phyloP scores from a whole-genome alignment of 1,140 invertebrate genomes.

The Popillia japonica region DNA sequence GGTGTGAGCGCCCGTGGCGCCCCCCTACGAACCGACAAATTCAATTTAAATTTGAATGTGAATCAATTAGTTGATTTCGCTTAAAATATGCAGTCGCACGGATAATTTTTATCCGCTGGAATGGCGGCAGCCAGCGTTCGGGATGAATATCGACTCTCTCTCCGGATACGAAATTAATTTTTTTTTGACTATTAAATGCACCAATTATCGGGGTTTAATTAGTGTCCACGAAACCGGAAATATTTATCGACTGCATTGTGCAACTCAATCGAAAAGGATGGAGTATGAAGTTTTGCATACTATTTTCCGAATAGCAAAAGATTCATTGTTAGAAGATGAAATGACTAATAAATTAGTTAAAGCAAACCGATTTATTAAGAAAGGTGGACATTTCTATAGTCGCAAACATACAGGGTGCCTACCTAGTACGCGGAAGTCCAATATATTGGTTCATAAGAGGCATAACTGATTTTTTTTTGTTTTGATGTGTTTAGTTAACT shows the following conservation, averaged over 20 bases:
- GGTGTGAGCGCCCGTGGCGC: not conserved
- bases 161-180: not conserved
- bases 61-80: conserved; percentile 33
- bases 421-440: too few species aligned
- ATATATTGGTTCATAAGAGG: too few species aligned
- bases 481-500: too few species aligned
- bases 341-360: not conserved
- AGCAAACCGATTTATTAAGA: too few species aligned
- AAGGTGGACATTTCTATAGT: too few species aligned
- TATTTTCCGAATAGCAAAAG: not conserved
- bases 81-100: conserved; percentile 29
- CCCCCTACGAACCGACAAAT: conserved; percentile 10
- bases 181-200: not conserved
- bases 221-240: conserved; percentile 10
- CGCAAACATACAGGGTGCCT: too few species aligned
- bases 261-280: not conserved
- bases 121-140: not conserved
- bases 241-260: conserved; percentile 10
- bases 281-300: not conserved
- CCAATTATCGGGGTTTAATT: conserved; percentile 33
- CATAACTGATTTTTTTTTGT: too few species aligned
- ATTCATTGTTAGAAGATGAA: not conserved
- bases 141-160: not conserved
- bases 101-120: conserved; percentile 27
- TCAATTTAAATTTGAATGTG: conserved; percentile 36